Percentiles rank a stretch among this genome's conserved stretches.
Conservation (phyloP, 2,113 vertebrate genomes). For the Leptocoma aspasia region DNA sequence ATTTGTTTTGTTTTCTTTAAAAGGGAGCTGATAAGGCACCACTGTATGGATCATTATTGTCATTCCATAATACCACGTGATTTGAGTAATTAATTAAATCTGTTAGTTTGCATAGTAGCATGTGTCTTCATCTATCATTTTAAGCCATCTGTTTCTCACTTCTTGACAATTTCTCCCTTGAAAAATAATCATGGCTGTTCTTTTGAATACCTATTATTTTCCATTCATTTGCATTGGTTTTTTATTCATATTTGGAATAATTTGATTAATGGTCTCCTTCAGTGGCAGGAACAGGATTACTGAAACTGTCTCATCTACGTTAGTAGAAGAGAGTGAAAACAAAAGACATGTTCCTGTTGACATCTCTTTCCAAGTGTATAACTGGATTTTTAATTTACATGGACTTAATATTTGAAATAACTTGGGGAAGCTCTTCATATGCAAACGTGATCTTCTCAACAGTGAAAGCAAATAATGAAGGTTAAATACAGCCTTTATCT, state of each 20-base stretch:
- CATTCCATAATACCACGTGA: constrained; percentile 20
- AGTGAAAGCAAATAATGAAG: constrained; percentile 1
- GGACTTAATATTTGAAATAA: not conserved
- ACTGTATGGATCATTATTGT: constrained; percentile 41
- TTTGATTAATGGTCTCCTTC: constrained; percentile 51
- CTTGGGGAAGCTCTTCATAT: constrained; percentile 10
- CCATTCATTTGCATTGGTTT: constrained; percentile 29
- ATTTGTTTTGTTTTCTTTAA: constrained; percentile 19
- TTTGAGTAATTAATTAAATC: constrained; percentile 49
- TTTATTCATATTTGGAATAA: constrained; percentile 25
- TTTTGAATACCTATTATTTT: constrained; percentile 50
- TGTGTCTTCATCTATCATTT: constrained; percentile 10
- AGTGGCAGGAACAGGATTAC: not conserved
- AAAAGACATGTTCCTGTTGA: not conserved
- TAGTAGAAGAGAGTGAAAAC: not conserved
- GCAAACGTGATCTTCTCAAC: constrained; percentile 24
- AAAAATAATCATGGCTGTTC: constrained; percentile 41
- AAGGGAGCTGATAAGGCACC: not conserved
- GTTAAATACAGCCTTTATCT: not conserved
- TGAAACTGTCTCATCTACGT: not conserved
- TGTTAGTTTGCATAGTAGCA: constrained; percentile 31
- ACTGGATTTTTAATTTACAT: constrained; percentile 30
- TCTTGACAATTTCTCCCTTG: constrained; percentile 41
- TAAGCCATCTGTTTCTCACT: constrained; percentile 51
- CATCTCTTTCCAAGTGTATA: not conserved